Base-by-base conservation (phyloP, 1,140 invertebrate species). In the Pararge aegeria region DNA sequence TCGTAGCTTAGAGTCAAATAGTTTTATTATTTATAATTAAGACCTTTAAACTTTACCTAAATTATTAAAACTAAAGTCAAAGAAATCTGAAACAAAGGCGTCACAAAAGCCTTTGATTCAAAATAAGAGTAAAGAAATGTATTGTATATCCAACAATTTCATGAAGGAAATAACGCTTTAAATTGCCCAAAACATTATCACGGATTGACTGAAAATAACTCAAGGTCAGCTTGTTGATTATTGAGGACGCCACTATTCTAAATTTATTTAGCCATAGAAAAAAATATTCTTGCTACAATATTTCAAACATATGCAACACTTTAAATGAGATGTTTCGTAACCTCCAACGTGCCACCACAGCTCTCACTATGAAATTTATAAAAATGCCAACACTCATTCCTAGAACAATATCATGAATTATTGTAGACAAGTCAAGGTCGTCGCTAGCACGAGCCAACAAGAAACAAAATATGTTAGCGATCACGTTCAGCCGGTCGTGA, bases 401-500 rank as follows among this genome's bases (percentile, higher is more conserved):
- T 53, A 42, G 51, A 50, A 40, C 4, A 50, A 27, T 30, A 57
- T 34, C 24, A 52, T 38, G 55, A 40, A 57, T 52, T 38, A 52
- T 46, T 46, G 27, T 18, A 54, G 55, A 68, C 53, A 68, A 61
- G 62, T 60, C 56, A 68, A 68, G 66, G 66, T 64, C 61, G 49
- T 4, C 24, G 27, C 27, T 54, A 57, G 58, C 66, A 68, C 66
- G 66, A 68, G 34, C 55, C 53, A 52, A 52, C 44, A 27, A 59
- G 34, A 50, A 50, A 55, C 52, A 61, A 64, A 30, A 64, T n/a
- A n/a, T 51, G 55, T 42, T 53, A 38, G 37, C 21, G 57, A 64
- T 68, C 62, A 68, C 60, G 61, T 64, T 61, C 55, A 64, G 54
- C 61, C 61, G 57, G 50, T 68, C 66, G 66, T 68, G 57, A 68